Evolutionary conservation across 2,113 vertebrate species (phyloP).

Genomic region (Propithecus coquereli): DNA sequence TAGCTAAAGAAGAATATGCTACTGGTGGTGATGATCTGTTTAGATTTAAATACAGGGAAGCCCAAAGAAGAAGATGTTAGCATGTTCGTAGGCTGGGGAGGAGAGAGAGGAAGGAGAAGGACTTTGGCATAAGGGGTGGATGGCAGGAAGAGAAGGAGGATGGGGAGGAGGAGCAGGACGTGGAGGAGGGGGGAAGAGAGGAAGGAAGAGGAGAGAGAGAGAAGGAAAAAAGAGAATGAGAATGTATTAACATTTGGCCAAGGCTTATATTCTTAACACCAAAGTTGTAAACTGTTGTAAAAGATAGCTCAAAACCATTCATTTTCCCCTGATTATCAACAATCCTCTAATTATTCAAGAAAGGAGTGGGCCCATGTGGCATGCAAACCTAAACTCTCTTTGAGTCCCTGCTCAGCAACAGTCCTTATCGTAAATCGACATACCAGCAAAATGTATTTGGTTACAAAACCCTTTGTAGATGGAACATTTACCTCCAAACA

Average conservation of each 20-base stretch:
- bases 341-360: not conserved
- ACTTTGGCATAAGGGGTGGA: not conserved
- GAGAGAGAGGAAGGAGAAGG: not conserved
- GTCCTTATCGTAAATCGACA: not conserved
- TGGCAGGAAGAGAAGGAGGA: rapidly evolving
- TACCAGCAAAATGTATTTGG: not conserved
- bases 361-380: not conserved
- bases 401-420: not conserved
- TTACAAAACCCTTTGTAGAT: not conserved
- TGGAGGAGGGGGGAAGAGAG: not conserved
- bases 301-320: not conserved
- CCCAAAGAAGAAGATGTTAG: not conserved
- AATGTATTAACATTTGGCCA: not conserved
- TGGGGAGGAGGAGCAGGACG: no score
- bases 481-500: not conserved
- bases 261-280: not conserved
- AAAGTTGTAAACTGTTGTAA: not conserved
- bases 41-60: not conserved
- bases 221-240: not conserved
- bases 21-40: not conserved
- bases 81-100: not conserved
- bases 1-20: not conserved
- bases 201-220: not conserved
- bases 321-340: not conserved
- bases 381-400: not conserved